Evolutionary conservation across 1,140 invertebrate genomes (phyloP).

Genomic region (Cyclina sinensis): DNA sequence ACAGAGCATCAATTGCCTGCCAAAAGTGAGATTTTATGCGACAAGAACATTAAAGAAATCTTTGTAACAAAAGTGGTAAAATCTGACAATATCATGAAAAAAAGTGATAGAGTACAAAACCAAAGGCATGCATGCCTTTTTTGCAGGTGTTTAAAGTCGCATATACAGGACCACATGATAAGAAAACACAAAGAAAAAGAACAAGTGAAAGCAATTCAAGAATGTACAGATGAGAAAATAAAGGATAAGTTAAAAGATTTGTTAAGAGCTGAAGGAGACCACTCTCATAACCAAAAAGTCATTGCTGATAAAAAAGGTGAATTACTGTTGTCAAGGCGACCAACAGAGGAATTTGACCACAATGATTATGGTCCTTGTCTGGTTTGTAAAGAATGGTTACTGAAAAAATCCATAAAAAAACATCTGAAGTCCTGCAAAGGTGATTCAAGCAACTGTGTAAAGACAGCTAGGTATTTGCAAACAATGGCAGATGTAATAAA

Average conservation of each 20-base stretch:
- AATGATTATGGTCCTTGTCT: constrained; percentile 2
- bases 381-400: neutral
- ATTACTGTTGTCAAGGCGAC: neutral
- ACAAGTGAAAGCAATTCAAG: neutral
- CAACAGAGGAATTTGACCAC: constrained; percentile 16
- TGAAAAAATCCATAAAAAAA: constrained; percentile 10
- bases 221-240: neutral
- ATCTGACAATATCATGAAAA: neutral
- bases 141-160: neutral
- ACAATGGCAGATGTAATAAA: neutral
- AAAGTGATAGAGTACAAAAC: constrained; percentile 7
- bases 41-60: neutral
- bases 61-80: constrained; percentile 1
- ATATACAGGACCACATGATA: too few species aligned
- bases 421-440: neutral
- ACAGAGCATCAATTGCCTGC: too few species aligned
- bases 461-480: neutral
- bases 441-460: neutral
- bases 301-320: neutral
- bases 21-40: too few species aligned
- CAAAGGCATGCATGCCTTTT: constrained; percentile 1
- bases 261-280: constrained; percentile 14
- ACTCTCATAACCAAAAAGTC: neutral
- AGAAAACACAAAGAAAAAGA: neutral
- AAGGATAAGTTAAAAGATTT: neutral